Percentiles rank a stretch among this genome's conserved stretches.
Conservation (phyloP, 64 coral and sea anemone genomes). For the Pachyseris speciosa region DNA sequence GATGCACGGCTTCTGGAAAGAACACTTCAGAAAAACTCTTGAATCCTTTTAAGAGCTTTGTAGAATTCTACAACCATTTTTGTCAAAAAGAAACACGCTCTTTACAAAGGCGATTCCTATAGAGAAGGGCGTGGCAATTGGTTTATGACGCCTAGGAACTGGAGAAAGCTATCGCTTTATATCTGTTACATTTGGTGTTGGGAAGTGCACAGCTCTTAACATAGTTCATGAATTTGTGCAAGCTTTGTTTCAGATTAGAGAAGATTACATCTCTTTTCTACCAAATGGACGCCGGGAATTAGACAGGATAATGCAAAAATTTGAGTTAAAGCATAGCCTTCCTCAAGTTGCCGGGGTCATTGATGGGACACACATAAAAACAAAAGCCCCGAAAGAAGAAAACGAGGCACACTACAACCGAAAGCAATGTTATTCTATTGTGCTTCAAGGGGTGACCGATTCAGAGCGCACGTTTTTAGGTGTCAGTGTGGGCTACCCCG, state of each 20-base stretch:
- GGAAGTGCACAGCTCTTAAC: conserved; percentile 22
- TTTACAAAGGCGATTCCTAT: not conserved
- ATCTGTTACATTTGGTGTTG: conserved; percentile 31
- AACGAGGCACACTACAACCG: conserved; percentile 7
- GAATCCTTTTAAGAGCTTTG: no score
- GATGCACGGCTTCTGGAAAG: no score
- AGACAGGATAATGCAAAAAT: conserved; percentile 5
- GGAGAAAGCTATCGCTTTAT: not conserved
- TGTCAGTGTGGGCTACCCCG: conserved; percentile 14
- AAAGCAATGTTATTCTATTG: conserved; percentile 1
- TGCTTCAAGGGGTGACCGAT: conserved; percentile 3
- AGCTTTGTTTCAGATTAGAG: not conserved
- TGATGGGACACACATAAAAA: conserved; percentile 26
- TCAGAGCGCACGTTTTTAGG: no score
- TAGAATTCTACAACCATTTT: no score
- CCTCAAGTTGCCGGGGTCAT: conserved; percentile 19
- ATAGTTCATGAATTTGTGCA: conserved; percentile 1
- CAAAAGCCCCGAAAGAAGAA: conserved; percentile 34
- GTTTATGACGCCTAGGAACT: conserved; percentile 26
- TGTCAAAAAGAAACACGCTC: conserved; percentile 18
- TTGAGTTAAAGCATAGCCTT: conserved; percentile 16
- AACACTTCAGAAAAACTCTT: no score
- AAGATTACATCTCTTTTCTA: conserved; percentile 63
- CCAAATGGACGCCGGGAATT: not conserved
- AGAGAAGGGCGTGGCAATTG: conserved; percentile 39